These are phyloP conservation scores for Vipera ursinii DNA, from an alignment of 2,797 vertebrate species.

Conservation along the genomic window DNA sequence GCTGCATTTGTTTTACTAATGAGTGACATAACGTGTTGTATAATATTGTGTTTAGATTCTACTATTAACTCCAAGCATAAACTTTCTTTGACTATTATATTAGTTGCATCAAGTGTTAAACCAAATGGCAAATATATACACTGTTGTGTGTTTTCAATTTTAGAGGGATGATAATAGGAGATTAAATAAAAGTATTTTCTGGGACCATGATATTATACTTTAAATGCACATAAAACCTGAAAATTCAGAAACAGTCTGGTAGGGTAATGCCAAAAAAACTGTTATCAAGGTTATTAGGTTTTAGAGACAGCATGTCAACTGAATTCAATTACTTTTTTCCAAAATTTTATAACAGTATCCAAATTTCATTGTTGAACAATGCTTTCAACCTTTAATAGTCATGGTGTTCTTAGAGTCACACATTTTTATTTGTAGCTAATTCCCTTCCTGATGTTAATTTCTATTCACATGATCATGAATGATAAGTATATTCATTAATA, in stretches of 20 bases:
- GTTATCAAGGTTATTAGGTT: background rate
- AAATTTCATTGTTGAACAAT: background rate
- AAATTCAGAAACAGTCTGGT: background rate
- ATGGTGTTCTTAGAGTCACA: background rate
- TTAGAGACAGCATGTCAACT: background rate
- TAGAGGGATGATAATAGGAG: background rate
- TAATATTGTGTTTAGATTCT: background rate
- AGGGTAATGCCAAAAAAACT: background rate
- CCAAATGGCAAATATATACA: background rate
- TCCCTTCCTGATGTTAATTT: background rate
- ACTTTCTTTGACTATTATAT: background rate
- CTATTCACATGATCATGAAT: background rate
- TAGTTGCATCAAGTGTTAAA: background rate
- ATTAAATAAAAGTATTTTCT: background rate
- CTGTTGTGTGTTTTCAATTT: background rate
- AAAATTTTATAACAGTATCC: background rate
- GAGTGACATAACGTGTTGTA: conserved; percentile 16
- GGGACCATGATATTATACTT: background rate
- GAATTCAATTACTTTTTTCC: background rate
- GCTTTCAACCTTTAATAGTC: background rate
- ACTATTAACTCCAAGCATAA: background rate
- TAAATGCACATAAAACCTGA: background rate
- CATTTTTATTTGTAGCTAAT: background rate
- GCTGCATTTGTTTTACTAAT: conserved; percentile 56
- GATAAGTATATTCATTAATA: background rate